phyloP scores from a whole-genome alignment of 2,888 invertebrate species.

The Ormyrus nitidulus region DNA sequence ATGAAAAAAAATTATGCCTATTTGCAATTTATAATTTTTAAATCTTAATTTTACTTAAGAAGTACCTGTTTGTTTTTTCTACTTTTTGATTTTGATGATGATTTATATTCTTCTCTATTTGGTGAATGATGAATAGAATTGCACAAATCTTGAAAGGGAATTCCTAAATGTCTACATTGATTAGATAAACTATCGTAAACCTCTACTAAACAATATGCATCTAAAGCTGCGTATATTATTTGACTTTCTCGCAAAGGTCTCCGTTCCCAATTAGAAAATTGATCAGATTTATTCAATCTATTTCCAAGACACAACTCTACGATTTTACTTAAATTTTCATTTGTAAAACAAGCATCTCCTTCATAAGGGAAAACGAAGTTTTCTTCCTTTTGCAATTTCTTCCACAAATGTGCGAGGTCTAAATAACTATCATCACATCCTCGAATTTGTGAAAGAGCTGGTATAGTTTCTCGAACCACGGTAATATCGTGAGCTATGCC shows the following conservation, averaged over 20 bases:
- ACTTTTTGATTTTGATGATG: conserved; percentile 14
- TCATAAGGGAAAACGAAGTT: conserved; percentile 78
- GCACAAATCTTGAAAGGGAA: conserved; percentile 82
- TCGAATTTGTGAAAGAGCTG: conserved; percentile 76
- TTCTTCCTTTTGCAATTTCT: conserved; percentile 77
- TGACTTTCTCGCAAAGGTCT: conserved; percentile 88
- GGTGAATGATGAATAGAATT: conserved; percentile 63
- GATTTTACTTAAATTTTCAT: conserved; percentile 84
- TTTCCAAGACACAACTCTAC: conserved; percentile 86
- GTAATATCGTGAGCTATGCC: conserved; percentile 78
- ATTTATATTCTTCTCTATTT: neutral
- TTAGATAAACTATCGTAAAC: conserved; percentile 82
- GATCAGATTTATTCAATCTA: conserved; percentile 90
- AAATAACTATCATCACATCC: conserved; percentile 77
- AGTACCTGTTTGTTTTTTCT: conserved; percentile 10
- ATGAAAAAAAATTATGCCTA: neutral
- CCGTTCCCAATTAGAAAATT: conserved; percentile 93
- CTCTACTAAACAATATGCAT: conserved; percentile 91
- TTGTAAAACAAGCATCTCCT: conserved; percentile 77
- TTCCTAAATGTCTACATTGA: conserved; percentile 76
- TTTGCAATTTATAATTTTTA: too few relatives aligned
- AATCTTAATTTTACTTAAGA: neutral
- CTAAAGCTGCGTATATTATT: conserved; percentile 89
- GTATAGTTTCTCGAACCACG: conserved; percentile 80
- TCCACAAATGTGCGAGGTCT: conserved; percentile 80